These are phyloP conservation scores for Andrena bucephala DNA, from an alignment of 2,888 invertebrate genomes.

Conservation along the genomic window DNA sequence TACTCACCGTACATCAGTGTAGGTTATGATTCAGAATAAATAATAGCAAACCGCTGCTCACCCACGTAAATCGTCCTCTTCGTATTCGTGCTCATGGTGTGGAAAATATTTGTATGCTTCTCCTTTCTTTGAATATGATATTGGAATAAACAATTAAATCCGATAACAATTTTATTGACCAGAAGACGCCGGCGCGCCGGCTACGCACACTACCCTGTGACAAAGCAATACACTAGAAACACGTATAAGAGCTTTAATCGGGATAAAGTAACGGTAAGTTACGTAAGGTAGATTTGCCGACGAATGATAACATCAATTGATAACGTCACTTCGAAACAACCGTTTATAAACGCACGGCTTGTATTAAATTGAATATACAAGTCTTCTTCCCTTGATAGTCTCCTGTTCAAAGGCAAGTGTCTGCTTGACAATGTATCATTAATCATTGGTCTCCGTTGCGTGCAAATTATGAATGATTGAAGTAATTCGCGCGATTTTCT, in stretches of 20 bases:
- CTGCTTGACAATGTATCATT: background rate
- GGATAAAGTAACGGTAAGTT: constrained; percentile 46
- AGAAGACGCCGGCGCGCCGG: constrained; percentile 59
- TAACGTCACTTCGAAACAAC: constrained; percentile 37
- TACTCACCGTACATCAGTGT: background rate
- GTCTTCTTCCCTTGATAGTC: constrained; percentile 3
- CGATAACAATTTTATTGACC: constrained; percentile 67
- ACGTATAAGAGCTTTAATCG: constrained; percentile 35
- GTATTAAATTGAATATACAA: constrained; percentile 1
- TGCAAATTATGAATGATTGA: constrained; percentile 3
- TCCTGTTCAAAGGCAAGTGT: constrained; percentile 38
- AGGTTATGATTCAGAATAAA: constrained; percentile 19
- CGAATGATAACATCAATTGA: constrained; percentile 50
- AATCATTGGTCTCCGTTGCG: background rate
- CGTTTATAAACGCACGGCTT: constrained; percentile 12
- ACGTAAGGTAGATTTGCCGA: constrained; percentile 58
- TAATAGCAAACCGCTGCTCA: constrained; percentile 67
- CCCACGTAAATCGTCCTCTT: constrained; percentile 94
- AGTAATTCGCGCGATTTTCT: background rate
- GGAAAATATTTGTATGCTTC: constrained; percentile 17
- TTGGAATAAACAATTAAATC: constrained; percentile 40
- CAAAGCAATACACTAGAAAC: constrained; percentile 15
- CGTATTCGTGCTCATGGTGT: constrained; percentile 87
- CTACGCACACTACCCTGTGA: constrained; percentile 18
- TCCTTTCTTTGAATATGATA: constrained; percentile 1